Base-by-base conservation (phyloP, 2,113 vertebrate genomes). In the Clarias magur region DNA sequence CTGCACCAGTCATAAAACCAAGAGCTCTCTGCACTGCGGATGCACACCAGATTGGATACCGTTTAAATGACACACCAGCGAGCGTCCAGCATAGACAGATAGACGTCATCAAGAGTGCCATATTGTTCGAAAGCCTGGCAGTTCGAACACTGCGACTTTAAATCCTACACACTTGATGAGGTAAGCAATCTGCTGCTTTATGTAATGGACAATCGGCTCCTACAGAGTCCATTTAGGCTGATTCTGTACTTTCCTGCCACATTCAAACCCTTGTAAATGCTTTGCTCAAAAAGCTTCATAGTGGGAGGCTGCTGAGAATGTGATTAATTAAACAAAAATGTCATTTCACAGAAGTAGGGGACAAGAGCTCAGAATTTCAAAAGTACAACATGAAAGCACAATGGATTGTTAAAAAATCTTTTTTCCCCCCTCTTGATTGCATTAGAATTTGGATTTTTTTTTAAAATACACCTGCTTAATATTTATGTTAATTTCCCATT, bases 251-350 rank as follows among this genome's bases (percentile, higher is more conserved):
- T 80, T 59, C 27, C 82, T 68, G 48, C 82, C 16, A 19, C n/a
- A 6, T 54, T 72, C 56, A 76, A 38, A 21, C 30, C 60, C 62
- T 72, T 67, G 75, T 25, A 87, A 87, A 84, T 89, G 75, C 76
- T 59, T 80, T 75, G 23, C n/a, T 17, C 57, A 70, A 56, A 34
- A n/a, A 79, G 48, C 48, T 67, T 30, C 42, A 56, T 84, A 72
- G 54, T 70, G 82, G 16, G 53, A 82, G 80, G 73, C 62, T 80
- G 88, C 78, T 87, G 91, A 90, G 91, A 90, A 92, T 65, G 82
- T 79, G 89, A 91, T 92, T 91, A 91, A 91, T 92, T 90, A 88
- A 70, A 76, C 25, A 88, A 82, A 72, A 65, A 88, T 88, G 27
- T 90, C 23, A 89, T 92, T 91, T 91, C 89, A 91, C 84, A 81